These are phyloP conservation scores for Fissipunctia ypsillon DNA, from an alignment of 2,888 invertebrate species.

Conservation along the genomic window DNA sequence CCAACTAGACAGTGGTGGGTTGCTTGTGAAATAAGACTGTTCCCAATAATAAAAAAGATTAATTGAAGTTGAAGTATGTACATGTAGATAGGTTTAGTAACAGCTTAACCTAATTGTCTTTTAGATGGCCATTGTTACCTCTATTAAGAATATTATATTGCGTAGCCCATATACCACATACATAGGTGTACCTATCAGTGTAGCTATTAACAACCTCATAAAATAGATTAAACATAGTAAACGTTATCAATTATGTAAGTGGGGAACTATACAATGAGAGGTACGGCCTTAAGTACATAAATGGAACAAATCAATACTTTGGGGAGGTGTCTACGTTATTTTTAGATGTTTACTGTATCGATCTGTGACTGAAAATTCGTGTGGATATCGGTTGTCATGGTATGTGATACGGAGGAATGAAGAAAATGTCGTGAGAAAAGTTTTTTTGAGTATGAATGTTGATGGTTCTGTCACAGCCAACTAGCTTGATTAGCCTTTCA, in stretches of 20 bases:
- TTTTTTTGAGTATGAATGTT: not conserved
- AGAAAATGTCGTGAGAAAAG: not conserved
- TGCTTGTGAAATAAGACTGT: no score
- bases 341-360: constrained; percentile 9
- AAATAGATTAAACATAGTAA: constrained; percentile 19
- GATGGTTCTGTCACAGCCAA: no score
- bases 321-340: not conserved
- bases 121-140: not conserved
- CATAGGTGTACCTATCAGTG: not conserved
- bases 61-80: not conserved
- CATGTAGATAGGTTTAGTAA: not conserved
- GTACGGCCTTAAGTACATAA: not conserved
- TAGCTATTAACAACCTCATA: not conserved
- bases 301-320: not conserved
- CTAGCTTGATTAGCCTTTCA: no score
- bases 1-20: no score
- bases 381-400: not conserved
- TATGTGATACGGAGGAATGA: not conserved
- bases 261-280: not conserved
- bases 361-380: not conserved
- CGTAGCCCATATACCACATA: not conserved
- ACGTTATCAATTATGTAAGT: constrained; percentile 8
- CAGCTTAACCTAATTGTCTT: not conserved
- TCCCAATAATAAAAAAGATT: no score
- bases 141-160: constrained; percentile 1